phyloP scores from a whole-genome alignment of 2,888 invertebrate genomes.

The Minunthozetes semirufus region DNA sequence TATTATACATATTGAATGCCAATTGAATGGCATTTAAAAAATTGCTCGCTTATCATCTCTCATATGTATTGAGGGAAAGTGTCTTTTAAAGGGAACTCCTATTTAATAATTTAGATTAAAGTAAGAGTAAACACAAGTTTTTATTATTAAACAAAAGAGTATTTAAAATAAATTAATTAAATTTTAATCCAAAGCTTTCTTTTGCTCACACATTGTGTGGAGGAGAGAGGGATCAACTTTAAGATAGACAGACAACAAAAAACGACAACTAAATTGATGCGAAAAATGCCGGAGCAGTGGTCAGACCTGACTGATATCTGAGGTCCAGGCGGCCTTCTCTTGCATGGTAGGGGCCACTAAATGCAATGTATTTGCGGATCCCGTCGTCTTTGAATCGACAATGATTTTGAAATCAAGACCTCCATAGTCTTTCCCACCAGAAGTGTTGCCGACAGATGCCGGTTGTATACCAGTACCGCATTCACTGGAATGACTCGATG shows the following conservation, averaged over 20 bases:
- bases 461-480: slow-evolving; percentile 39
- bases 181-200: too few relatives aligned
- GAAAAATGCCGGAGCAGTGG: neutral
- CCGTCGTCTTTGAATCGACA: slow-evolving; percentile 59
- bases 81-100: too few relatives aligned
- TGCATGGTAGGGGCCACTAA: slow-evolving; percentile 66
- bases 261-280: neutral
- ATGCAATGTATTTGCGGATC: slow-evolving; percentile 57
- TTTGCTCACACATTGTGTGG: too few relatives aligned
- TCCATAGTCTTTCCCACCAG: slow-evolving; percentile 43
- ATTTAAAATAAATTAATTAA: too few relatives aligned
- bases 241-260: neutral
- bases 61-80: too few relatives aligned
- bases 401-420: slow-evolving; percentile 64
- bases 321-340: slow-evolving; percentile 89
- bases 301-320: slow-evolving; percentile 71
- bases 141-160: too few relatives aligned
- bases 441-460: slow-evolving; percentile 31
- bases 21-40: too few relatives aligned
- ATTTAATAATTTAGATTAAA: too few relatives aligned
- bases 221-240: too few relatives aligned
- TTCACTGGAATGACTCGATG: slow-evolving; percentile 42
- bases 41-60: too few relatives aligned
- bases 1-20: too few relatives aligned
- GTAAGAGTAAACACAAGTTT: too few relatives aligned